Percentiles rank a stretch among this genome's conserved stretches.
phyloP scores from a whole-genome alignment of 1,140 invertebrate species.

The Leptinotarsa lineolata region DNA sequence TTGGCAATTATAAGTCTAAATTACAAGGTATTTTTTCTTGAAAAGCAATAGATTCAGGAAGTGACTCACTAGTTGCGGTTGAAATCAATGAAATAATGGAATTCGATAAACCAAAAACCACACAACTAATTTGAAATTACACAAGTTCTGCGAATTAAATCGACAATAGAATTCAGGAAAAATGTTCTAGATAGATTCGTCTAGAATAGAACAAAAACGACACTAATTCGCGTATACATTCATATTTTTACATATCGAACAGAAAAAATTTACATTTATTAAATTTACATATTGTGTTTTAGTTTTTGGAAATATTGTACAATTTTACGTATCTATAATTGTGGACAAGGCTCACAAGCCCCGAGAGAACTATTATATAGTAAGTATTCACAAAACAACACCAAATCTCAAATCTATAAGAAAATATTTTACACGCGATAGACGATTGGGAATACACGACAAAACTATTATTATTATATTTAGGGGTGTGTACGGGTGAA shows the following conservation, averaged over 20 bases:
- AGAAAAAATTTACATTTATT: slow-evolving; percentile 35
- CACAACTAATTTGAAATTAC: too few relatives aligned
- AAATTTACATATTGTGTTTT: slow-evolving; percentile 39
- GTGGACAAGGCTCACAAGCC: slow-evolving; percentile 33
- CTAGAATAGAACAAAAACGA: slow-evolving; percentile 3
- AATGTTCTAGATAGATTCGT: neutral
- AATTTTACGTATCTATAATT: slow-evolving; percentile 54
- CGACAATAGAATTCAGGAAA: too few relatives aligned
- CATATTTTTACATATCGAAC: slow-evolving; percentile 47
- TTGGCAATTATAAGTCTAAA: too few relatives aligned
- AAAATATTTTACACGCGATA: slow-evolving; percentile 44
- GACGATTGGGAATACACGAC: slow-evolving; percentile 17
- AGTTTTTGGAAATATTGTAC: slow-evolving; percentile 52
- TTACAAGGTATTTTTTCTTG: too few relatives aligned
- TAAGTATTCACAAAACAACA: slow-evolving; percentile 46
- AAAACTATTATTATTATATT: neutral
- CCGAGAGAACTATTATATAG: slow-evolving; percentile 41
- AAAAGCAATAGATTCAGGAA: too few relatives aligned
- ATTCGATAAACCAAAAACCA: too few relatives aligned
- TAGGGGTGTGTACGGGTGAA: neutral
- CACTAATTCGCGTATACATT: slow-evolving; percentile 45
- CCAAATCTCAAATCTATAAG: slow-evolving; percentile 41
- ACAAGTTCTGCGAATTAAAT: too few relatives aligned
- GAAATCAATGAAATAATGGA: too few relatives aligned
- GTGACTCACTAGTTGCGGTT: too few relatives aligned